Conservation (phyloP, 1,140 invertebrate genomes). For the Eriocheir sinensis region DNA sequence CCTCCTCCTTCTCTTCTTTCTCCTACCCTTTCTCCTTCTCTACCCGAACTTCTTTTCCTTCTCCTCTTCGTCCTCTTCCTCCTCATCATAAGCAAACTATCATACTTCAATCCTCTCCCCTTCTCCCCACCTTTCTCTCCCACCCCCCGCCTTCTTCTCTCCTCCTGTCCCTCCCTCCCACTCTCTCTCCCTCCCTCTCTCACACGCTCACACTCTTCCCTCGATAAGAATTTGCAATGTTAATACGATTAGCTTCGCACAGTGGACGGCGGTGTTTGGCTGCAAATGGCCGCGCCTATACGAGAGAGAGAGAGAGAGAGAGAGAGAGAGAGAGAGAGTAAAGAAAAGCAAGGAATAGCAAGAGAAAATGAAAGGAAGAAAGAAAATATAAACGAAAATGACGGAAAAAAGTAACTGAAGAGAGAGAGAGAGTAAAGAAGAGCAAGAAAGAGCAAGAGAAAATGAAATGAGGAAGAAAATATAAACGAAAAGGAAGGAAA, state of each 20-base stretch:
- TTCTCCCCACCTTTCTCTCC: not conserved
- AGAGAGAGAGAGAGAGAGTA: not conserved
- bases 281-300: not conserved
- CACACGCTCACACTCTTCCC: not conserved
- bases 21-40: not conserved
- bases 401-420: not conserved
- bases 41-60: not conserved
- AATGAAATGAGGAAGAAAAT: too few species aligned
- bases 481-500: too few species aligned
- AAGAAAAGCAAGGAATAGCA: not conserved
- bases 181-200: not conserved
- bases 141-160: not conserved
- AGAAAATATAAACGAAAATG: not conserved
- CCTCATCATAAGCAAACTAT: not conserved
- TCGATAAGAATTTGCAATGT: not conserved
- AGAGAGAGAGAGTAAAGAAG: not conserved
- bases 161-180: not conserved
- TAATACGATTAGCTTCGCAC: too few species aligned
- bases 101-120: not conserved
- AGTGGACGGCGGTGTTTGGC: too few species aligned
- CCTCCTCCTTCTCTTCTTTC: not conserved
- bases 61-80: not conserved
- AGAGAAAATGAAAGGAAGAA: not conserved
- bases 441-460: too few species aligned
- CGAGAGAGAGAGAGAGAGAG: not conserved